Evolutionary conservation across 2,888 invertebrate species (phyloP).

Genomic region (Habroteleia sp.): DNA sequence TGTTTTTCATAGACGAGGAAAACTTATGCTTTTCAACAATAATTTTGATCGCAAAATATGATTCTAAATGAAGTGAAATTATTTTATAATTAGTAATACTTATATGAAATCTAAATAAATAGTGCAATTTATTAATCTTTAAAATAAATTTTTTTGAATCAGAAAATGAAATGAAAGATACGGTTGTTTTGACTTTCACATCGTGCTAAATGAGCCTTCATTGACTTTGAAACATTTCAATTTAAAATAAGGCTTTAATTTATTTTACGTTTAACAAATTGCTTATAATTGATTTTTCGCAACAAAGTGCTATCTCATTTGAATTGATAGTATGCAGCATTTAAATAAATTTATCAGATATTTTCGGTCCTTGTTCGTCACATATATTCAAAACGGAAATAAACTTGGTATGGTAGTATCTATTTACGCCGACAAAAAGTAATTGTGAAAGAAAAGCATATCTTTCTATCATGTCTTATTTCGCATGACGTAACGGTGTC

Average conservation of each 20-base stretch:
- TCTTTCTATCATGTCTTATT: slow-evolving; percentile 18
- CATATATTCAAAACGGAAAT: slow-evolving; percentile 36
- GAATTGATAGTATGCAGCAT: slow-evolving; percentile 28
- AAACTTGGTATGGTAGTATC: slow-evolving; percentile 30
- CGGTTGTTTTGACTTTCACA: slow-evolving; percentile 14
- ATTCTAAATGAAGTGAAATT: too few relatives aligned
- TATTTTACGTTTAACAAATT: slow-evolving; percentile 37
- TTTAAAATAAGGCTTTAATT: slow-evolving; percentile 25
- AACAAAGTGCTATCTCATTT: slow-evolving; percentile 23
- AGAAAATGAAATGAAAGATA: too few relatives aligned
- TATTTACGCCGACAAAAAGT: slow-evolving; percentile 22
- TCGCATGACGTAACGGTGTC: slow-evolving; percentile 23
- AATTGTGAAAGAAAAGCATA: slow-evolving; percentile 42
- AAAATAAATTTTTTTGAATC: too few relatives aligned
- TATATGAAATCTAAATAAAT: too few relatives aligned
- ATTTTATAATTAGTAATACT: too few relatives aligned
- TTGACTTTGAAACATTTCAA: slow-evolving; percentile 12
- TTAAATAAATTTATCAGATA: slow-evolving; percentile 45
- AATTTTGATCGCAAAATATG: too few relatives aligned
- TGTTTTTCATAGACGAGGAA: too few relatives aligned
- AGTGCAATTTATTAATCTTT: too few relatives aligned
- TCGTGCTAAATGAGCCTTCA: not conserved
- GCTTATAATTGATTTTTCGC: slow-evolving; percentile 38
- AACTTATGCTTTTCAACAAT: too few relatives aligned
- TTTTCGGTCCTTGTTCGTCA: slow-evolving; percentile 27